Base-by-base conservation (phyloP, 2,797 vertebrate genomes). In the Tarsius wallacei region DNA sequence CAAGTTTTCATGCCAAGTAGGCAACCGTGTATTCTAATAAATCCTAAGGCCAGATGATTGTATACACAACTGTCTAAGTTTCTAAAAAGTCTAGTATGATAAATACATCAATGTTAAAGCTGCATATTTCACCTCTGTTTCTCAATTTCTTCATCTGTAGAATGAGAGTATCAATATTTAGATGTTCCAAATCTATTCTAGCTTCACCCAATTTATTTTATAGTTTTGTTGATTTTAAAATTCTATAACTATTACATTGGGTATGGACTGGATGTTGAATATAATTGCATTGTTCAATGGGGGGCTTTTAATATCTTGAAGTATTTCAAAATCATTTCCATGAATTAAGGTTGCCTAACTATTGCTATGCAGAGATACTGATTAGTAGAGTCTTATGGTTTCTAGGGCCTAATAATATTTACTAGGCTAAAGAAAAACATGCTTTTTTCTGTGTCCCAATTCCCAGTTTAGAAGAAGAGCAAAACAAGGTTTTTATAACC, bases 191-290 rank as follows among this genome's bases (percentile, higher is more conserved):
- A 88, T 53, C 33, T 57, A n/a, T 84, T 96, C 28, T 77, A 64
- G 33, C 36, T 90, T 92, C 14, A 64, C 13, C 49, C 59, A 61
- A 14, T 80, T 87, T 96, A 88, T 80, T 84, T 98, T 87, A 53
- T 83, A 91, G 87, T 93, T 77, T 93, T 70, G 96, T 86, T 89
- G 87, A 42, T 49, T 94, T 64, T 86, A 80, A 89, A 90, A 83
- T 74, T 91, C 33, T 94, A 1, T 87, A 59, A 59, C 90, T 93
- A 87, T 78, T 93, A 71, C 7, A 80, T 57, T 31, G 76, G 31
- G 33, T 84, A 47, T 80, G 17, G 77, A 89, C 70, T 93, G 74
- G 53, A 77, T 92, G 19, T 76, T 89, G 83, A 90, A 33, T 93
- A 47, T 70, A 93, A 91, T 80, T 71, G 17, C 61, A 89, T 87